Conservation (phyloP, 2,888 invertebrate species). For the Tachystola acroxantha region DNA sequence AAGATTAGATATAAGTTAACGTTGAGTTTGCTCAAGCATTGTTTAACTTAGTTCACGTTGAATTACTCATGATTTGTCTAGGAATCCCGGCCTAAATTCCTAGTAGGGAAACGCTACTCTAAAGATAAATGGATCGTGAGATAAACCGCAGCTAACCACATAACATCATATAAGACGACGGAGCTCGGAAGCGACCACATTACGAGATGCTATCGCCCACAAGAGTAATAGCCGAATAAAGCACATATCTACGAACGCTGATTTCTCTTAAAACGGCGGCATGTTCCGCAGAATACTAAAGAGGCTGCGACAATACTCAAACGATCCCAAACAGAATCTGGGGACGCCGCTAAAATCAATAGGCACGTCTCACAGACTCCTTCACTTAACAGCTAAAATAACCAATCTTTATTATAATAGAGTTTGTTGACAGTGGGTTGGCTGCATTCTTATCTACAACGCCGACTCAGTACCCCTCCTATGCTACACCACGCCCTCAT, state of each 20-base stretch:
- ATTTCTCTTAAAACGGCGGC: conserved; percentile 12
- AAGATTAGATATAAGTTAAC: too few relatives aligned
- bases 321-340: conserved; percentile 26
- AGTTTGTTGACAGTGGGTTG: conserved; percentile 69
- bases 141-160: too few relatives aligned
- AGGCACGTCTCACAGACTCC: conserved; percentile 40
- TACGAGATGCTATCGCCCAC: conserved; percentile 8
- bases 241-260: conserved; percentile 2
- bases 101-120: too few relatives aligned
- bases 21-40: too few relatives aligned
- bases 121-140: too few relatives aligned
- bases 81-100: too few relatives aligned
- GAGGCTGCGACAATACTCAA: conserved; percentile 48
- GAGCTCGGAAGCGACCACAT: neutral
- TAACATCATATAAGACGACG: neutral
- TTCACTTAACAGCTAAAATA: conserved; percentile 24
- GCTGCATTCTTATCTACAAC: conserved; percentile 62
- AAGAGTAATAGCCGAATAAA: conserved; percentile 16
- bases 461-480: conserved; percentile 51
- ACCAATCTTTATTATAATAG: conserved; percentile 40
- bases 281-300: conserved; percentile 43
- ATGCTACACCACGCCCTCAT: conserved; percentile 65
- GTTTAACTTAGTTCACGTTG: too few relatives aligned
- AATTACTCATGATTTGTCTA: too few relatives aligned
- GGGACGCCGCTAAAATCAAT: conserved; percentile 60